phyloP scores from a whole-genome alignment of 1,140 invertebrate species.

The Colletes latitarsis region DNA sequence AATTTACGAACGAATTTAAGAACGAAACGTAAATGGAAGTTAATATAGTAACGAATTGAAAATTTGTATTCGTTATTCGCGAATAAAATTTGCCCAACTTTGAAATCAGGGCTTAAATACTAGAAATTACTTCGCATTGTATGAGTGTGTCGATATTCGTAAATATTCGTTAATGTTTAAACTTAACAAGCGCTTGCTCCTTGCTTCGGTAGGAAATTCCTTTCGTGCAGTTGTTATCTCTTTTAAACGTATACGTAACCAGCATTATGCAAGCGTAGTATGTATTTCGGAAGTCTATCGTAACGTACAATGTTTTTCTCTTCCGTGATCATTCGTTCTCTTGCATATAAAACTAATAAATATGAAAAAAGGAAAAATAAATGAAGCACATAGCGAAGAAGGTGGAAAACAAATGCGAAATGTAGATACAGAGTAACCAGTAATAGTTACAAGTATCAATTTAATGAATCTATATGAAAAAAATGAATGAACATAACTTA shows the following conservation, averaged over 20 bases:
- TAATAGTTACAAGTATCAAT: too few relatives aligned
- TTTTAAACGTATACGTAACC: not conserved
- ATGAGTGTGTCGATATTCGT: not conserved
- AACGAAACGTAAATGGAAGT: too few relatives aligned
- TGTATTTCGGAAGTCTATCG: conserved; percentile 25
- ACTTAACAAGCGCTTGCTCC: not conserved
- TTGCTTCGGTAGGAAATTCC: conserved; percentile 11
- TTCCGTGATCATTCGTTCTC: conserved; percentile 10
- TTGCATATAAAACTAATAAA: not conserved
- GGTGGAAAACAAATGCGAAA: too few relatives aligned
- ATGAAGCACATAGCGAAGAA: too few relatives aligned
- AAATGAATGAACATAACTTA: too few relatives aligned
- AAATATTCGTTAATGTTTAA: not conserved
- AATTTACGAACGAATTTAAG: too few relatives aligned
- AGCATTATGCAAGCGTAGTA: conserved; percentile 22
- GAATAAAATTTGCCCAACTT: too few relatives aligned
- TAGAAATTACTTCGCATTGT: conserved; percentile 7
- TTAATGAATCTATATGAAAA: too few relatives aligned
- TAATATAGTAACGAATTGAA: too few relatives aligned
- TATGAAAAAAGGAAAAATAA: too few relatives aligned
- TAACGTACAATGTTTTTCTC: conserved; percentile 13
- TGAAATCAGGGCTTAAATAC: not conserved
- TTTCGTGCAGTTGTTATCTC: not conserved
- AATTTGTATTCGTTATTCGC: too few relatives aligned
- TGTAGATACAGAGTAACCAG: too few relatives aligned